phyloP scores from a whole-genome alignment of 2,888 invertebrate genomes.

The Acronicta leporina region DNA sequence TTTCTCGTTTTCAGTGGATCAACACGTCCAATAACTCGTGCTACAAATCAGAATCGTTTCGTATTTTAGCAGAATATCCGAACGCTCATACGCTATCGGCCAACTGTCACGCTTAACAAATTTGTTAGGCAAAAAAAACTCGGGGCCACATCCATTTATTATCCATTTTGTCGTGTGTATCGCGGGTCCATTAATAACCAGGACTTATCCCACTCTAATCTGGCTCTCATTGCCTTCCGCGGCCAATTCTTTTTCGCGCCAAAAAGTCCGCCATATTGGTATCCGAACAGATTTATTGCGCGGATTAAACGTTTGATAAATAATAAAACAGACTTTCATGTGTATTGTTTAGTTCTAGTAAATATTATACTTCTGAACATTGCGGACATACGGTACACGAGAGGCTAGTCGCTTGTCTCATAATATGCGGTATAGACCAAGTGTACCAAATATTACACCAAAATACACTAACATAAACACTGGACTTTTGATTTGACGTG shows the following conservation, averaged over 20 bases:
- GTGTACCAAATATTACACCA: too few relatives aligned
- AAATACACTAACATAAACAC: too few relatives aligned
- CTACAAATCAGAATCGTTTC: slow-evolving; percentile 27
- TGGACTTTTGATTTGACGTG: too few relatives aligned
- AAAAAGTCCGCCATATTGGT: slow-evolving; percentile 81
- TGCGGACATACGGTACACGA: too few relatives aligned
- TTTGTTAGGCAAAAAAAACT: slow-evolving; percentile 62
- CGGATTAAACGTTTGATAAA: slow-evolving; percentile 74
- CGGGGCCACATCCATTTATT: slow-evolving; percentile 76
- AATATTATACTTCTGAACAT: slow-evolving; percentile 1
- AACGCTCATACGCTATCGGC: slow-evolving; percentile 52
- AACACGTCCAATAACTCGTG: not conserved
- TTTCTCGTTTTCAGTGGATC: slow-evolving; percentile 1
- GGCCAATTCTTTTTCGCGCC: slow-evolving; percentile 84
- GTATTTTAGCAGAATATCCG: slow-evolving; percentile 42
- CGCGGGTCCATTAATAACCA: slow-evolving; percentile 87
- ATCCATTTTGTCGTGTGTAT: slow-evolving; percentile 83
- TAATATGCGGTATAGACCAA: too few relatives aligned
- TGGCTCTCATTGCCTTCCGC: slow-evolving; percentile 87
- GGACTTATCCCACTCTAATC: slow-evolving; percentile 86
- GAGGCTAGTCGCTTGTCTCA: too few relatives aligned
- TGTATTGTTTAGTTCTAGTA: slow-evolving; percentile 22
- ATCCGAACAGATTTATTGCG: slow-evolving; percentile 82
- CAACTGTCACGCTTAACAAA: slow-evolving; percentile 56
- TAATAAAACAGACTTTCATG: slow-evolving; percentile 55